Evolutionary conservation across 2,888 invertebrate species (phyloP).

Genomic region (Hedya salicella): DNA sequence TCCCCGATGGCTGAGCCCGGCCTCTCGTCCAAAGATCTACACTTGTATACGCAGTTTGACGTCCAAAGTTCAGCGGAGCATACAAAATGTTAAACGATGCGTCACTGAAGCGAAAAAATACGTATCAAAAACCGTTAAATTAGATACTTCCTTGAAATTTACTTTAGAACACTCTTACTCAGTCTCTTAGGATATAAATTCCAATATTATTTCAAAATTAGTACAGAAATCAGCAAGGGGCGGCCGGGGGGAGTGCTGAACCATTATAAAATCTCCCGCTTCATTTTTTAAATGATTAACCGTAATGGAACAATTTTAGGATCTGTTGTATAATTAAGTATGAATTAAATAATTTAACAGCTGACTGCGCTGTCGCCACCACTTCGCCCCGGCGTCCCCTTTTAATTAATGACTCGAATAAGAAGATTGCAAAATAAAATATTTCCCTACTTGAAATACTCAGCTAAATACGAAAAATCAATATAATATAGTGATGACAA

Average conservation of each 20-base stretch:
- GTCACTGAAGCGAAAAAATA: slow-evolving; percentile 42
- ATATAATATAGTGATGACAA: slow-evolving; percentile 21
- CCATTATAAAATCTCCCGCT: slow-evolving; percentile 5
- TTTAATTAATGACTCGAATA: slow-evolving; percentile 36
- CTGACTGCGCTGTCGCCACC: background rate
- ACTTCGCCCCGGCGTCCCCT: slow-evolving; percentile 17
- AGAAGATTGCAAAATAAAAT: slow-evolving; percentile 36
- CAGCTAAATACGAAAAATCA: slow-evolving; percentile 34
- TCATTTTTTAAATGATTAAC: slow-evolving; percentile 15
- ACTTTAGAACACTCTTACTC: slow-evolving; percentile 80
- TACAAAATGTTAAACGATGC: slow-evolving; percentile 34
- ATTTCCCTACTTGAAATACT: slow-evolving; percentile 41
- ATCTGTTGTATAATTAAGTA: background rate
- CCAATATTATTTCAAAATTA: slow-evolving; percentile 62
- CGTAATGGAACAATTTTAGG: slow-evolving; percentile 8
- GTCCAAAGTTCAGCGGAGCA: slow-evolving; percentile 30
- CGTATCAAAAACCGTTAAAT: slow-evolving; percentile 44
- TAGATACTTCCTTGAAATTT: slow-evolving; percentile 50
- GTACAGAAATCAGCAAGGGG: slow-evolving; percentile 34
- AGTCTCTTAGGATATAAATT: slow-evolving; percentile 81
- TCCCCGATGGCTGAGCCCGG: background rate
- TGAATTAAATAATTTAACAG: slow-evolving; percentile 7
- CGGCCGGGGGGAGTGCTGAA: slow-evolving; percentile 5
- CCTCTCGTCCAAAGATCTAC: background rate
- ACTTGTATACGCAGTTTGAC: slow-evolving; percentile 24